Evolutionary conservation across 2,113 vertebrate species (phyloP), one percentile per base, ranked within the genome.

Genomic region (Hemiscyllium ocellatum): DNA sequence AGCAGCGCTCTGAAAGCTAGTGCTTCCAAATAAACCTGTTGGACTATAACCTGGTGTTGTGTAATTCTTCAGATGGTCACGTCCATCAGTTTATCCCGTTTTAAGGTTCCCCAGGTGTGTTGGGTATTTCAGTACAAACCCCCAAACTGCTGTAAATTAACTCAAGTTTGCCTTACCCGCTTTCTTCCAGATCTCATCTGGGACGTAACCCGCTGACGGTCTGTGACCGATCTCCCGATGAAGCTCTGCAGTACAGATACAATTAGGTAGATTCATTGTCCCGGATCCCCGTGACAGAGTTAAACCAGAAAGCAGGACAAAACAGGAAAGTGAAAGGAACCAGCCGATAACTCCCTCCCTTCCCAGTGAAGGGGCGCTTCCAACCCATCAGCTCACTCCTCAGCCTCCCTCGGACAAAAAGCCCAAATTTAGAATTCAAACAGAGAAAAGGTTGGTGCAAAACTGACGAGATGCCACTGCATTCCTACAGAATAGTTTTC

Each of bases 131-230:
- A 19, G 61, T 17, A 17, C 37, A 37, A 91, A 66, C 89, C 56
- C 42, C 20, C 56, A 56, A n/a, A 15, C 5, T 65, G 33, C 56
- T 19, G 17, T 37, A n/a, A 91, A 22, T 66, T n/a, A 68, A 6
- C 33, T 95, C 50, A 17, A 4, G 24, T 61, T 4, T 80, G 72
- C 5, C 98, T 97, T 97, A 99, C 99, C 99, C 96, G 99, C 99
- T 98, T 99, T 99, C 96, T 98, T 99, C 99, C 99, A 99, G 70
- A 99, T 99, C 97, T 99, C 99, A 96, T 99, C 99, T 13, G 99
- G 98, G 96, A 99, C 98, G 29, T 99, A 99, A 96, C 98, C 98
- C 0, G 99, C 97, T 96, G 98, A 98, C n/a, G 98, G 97, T 96
- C 98, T 97, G 87, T 97, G 97, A 96, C 96, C 97, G 96, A 99